These are phyloP conservation scores for Aphelenchoides fujianensis DNA, from an alignment of 1,140 invertebrate species.

Conservation along the genomic window DNA sequence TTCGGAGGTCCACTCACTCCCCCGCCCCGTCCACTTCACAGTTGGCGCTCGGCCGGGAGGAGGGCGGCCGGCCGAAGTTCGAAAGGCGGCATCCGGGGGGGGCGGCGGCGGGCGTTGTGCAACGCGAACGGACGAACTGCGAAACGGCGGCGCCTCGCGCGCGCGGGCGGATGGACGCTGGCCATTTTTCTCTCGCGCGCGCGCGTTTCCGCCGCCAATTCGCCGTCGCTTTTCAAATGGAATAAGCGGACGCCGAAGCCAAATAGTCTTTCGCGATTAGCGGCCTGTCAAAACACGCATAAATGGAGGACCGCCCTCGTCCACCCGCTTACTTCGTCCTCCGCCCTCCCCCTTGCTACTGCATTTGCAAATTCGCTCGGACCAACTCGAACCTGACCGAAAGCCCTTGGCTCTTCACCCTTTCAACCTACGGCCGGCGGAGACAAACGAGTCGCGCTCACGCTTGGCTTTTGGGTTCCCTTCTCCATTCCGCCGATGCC, in stretches of 20 bases:
- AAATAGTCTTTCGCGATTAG: conserved; percentile 1
- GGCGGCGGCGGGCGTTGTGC: too few relatives aligned
- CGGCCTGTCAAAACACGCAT: conserved; percentile 2
- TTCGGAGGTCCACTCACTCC: too few relatives aligned
- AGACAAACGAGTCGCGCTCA: conserved; percentile 4
- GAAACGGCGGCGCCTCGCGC: too few relatives aligned
- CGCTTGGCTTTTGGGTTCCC: conserved; percentile 4
- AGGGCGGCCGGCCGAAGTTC: too few relatives aligned
- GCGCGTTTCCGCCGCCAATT: not conserved
- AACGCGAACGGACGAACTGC: too few relatives aligned
- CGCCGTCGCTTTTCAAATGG: not conserved
- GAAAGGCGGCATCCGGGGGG: not conserved
- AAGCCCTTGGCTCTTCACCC: conserved; percentile 4
- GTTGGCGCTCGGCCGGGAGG: not conserved
- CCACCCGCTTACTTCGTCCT: too few relatives aligned
- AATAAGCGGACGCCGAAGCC: not conserved
- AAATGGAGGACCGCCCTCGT: not conserved
- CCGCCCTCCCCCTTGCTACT: too few relatives aligned
- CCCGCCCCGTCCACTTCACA: too few relatives aligned
- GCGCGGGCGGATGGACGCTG: not conserved
- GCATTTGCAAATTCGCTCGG: not conserved
- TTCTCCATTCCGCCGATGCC: not conserved
- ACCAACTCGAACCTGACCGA: not conserved
- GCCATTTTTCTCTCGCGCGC: not conserved
- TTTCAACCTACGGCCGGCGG: not conserved